A percentile compares a stretch with the other conserved stretches of the same genome.
Conservation (phyloP, 2,113 vertebrate species). For the Coreoperca whiteheadi region DNA sequence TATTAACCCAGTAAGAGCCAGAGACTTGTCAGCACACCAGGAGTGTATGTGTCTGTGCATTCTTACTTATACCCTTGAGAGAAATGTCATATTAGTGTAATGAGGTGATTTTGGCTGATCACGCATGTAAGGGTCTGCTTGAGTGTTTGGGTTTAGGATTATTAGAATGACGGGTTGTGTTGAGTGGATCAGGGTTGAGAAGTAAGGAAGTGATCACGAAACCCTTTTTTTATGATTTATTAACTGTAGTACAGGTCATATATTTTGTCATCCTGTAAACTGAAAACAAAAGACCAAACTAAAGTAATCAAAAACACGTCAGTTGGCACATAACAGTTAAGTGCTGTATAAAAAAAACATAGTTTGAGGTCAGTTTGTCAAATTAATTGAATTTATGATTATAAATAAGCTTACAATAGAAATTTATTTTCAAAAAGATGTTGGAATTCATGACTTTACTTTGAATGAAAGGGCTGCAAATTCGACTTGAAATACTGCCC, state of each 20-base stretch:
- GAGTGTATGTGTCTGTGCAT: background rate
- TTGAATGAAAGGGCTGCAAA: no score
- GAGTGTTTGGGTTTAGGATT: conserved; percentile 7
- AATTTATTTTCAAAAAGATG: no score
- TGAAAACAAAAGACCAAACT: background rate
- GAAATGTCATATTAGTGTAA: background rate
- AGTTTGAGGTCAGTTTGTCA: background rate
- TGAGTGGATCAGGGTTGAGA: background rate
- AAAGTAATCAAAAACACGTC: background rate
- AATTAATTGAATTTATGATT: background rate
- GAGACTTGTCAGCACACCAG: conserved; percentile 31
- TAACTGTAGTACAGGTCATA: background rate
- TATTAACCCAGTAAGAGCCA: conserved; percentile 62
- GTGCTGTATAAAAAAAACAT: no score
- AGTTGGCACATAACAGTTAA: background rate
- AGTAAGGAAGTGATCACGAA: background rate
- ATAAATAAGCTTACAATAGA: background rate
- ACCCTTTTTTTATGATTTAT: background rate
- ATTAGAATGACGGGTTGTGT: background rate
- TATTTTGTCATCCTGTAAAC: background rate
- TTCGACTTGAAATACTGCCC: no score
- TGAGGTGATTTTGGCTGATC: conserved; percentile 3
- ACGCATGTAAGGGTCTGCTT: background rate
- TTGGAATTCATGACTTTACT: no score
- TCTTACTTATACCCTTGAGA: background rate